A percentile compares a stretch with the other conserved stretches of the same genome.
These are phyloP conservation scores for Colius striatus DNA, from an alignment of 2,113 vertebrate species.

Conservation along the genomic window DNA sequence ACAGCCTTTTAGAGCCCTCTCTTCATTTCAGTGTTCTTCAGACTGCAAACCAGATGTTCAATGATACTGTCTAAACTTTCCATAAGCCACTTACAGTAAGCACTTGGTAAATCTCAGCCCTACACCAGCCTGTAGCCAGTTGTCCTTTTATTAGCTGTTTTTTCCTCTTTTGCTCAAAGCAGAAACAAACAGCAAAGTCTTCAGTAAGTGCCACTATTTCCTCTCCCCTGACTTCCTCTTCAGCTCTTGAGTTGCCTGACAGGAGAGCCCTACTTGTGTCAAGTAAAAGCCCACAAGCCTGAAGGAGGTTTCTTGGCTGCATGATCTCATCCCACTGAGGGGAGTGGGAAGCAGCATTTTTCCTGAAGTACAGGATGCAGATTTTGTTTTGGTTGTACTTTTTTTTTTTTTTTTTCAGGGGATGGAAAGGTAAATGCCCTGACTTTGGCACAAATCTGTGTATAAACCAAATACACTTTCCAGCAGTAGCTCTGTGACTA, in stretches of 20 bases:
- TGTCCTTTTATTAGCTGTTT: slow-evolving; percentile 64
- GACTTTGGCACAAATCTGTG: background rate
- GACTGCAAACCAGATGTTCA: background rate
- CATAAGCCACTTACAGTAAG: background rate
- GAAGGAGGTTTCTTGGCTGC: slow-evolving; percentile 67
- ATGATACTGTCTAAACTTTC: background rate
- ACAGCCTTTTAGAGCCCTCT: background rate
- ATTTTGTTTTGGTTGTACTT: slow-evolving; percentile 68
- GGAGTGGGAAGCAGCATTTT: slow-evolving; percentile 63
- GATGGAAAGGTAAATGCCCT: slow-evolving; percentile 22
- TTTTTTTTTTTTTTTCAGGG: background rate
- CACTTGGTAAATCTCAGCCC: background rate
- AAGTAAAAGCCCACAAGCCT: slow-evolving; percentile 29
- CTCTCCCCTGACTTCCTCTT: slow-evolving; percentile 71
- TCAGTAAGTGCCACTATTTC: slow-evolving; percentile 73
- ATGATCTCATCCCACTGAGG: slow-evolving; percentile 49
- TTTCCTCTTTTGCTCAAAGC: slow-evolving; percentile 72
- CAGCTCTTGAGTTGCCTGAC: slow-evolving; percentile 50
- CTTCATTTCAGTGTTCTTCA: background rate
- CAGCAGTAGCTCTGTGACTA: background rate
- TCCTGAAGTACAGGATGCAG: slow-evolving; percentile 76
- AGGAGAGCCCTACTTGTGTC: slow-evolving; percentile 42
- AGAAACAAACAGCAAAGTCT: slow-evolving; percentile 58
- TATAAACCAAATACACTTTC: background rate
- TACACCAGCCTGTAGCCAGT: background rate